phyloP scores from a whole-genome alignment of 2,888 invertebrate genomes.

The Ceriagrion tenellum region DNA sequence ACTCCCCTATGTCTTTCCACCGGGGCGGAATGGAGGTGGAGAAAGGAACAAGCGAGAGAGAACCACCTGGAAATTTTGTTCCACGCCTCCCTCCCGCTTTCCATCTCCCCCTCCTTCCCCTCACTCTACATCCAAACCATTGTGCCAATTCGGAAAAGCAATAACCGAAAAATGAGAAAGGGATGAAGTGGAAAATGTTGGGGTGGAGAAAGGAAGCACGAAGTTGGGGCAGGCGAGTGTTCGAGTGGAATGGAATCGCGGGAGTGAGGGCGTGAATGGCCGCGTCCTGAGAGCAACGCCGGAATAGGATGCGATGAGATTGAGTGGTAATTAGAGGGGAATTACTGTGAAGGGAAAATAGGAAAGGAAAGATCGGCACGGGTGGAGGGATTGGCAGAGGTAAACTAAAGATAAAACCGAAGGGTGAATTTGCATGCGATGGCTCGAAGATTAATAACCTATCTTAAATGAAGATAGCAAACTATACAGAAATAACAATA shows the following conservation, averaged over 20 bases:
- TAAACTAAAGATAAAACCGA: too few species aligned
- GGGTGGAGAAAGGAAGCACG: background rate
- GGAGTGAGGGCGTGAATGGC: background rate
- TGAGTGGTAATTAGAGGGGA: background rate
- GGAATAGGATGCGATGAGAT: background rate
- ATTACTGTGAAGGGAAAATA: background rate
- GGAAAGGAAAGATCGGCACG: background rate
- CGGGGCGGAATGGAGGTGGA: background rate
- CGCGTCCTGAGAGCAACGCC: background rate
- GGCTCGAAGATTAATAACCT: background rate
- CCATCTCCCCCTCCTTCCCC: too few species aligned
- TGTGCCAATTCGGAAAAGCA: too few species aligned
- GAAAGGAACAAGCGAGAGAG: background rate
- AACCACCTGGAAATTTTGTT: background rate
- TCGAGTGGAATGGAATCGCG: background rate
- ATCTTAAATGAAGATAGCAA: background rate
- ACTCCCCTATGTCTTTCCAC: slow-evolving; percentile 1
- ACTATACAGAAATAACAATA: too few species aligned
- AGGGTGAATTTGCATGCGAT: too few species aligned
- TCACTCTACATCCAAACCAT: too few species aligned
- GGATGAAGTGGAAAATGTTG: too few species aligned
- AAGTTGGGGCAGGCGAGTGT: background rate
- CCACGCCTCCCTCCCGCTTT: too few species aligned
- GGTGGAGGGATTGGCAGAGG: background rate
- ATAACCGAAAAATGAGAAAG: too few species aligned